Conservation (phyloP, 2,797 vertebrate species). For the Ctenopoma multispine region DNA sequence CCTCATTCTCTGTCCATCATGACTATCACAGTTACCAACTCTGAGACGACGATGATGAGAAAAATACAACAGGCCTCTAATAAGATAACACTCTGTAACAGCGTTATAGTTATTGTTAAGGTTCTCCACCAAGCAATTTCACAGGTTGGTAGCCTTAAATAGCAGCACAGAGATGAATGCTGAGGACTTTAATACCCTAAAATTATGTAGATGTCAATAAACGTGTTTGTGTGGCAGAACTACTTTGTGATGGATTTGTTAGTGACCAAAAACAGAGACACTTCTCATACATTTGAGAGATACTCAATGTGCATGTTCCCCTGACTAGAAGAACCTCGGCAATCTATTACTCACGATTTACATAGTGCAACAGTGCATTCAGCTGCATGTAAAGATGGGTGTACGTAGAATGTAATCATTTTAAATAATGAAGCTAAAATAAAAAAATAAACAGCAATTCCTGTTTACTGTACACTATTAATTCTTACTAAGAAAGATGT, state of each 20-base stretch:
- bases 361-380: no score
- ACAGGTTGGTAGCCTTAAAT: constrained; percentile 57
- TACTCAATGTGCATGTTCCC: neutral
- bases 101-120: constrained; percentile 40
- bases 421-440: neutral
- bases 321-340: neutral
- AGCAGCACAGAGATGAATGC: constrained; percentile 34
- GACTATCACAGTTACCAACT: constrained; percentile 27
- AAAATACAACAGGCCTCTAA: constrained; percentile 40
- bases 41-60: constrained; percentile 18
- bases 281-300: neutral
- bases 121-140: constrained; percentile 58
- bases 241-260: constrained; percentile 19
- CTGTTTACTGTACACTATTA: neutral
- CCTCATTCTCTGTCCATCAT: constrained; percentile 26
- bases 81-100: constrained; percentile 48
- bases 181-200: constrained; percentile 14
- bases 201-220: constrained; percentile 36
- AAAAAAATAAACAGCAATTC: neutral
- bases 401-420: neutral
- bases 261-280: constrained; percentile 12
- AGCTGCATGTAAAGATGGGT: neutral
- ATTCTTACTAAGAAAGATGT: neutral
- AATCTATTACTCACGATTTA: neutral
- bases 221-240: constrained; percentile 15